Base-by-base conservation (phyloP, 1,140 invertebrate species). In the Heliconius congener region DNA sequence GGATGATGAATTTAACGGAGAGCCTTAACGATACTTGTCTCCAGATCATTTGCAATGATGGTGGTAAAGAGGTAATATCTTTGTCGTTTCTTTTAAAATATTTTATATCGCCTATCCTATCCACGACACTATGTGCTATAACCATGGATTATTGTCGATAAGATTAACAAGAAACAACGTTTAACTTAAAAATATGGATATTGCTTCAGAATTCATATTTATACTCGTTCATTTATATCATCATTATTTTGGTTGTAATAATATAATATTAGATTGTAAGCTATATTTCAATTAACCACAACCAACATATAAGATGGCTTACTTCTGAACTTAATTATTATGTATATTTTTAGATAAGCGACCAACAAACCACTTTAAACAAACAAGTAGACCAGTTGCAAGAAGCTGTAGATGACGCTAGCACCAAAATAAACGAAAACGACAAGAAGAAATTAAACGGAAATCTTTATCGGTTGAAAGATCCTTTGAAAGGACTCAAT, bases 11-110 rank as follows among this genome's bases (percentile, higher is more conserved):
- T 16, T 46, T 85, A 2, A 73, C 83, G 0, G 85, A 82, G 0
- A 39, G 81, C 11, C 73, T 88, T 1, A 83, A 88, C 19, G 85
- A 88, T 0, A 81, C 82, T 0, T 90, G 89, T 72, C 78, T 89
- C 9, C 78, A 84, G 30, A 85, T 90, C 27, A 87, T 92, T 34
- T 83, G 81, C 19, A 80, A 83, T 9, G 83, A 77, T 0, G 71
- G 85, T 3, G 71, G 73, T 1, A 86, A 88, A 74, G 86, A 90
- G 86, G 91, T 91, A 79, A 83, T 55, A 19, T 55, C 2, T 34
- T n/a, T 55, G 18, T n/a, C 18, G 5, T 55, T 55, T 55, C 19
- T 8, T 55, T 55, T 55, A 16, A 16, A 46, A 55, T 55, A 2
- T 19, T 55, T 19, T n/a, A n/a, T 6, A n/a, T 19, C 19, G 13